Evolutionary conservation across 2,113 vertebrate species (phyloP).

Genomic region (Nothocercus nigrocapillus): DNA sequence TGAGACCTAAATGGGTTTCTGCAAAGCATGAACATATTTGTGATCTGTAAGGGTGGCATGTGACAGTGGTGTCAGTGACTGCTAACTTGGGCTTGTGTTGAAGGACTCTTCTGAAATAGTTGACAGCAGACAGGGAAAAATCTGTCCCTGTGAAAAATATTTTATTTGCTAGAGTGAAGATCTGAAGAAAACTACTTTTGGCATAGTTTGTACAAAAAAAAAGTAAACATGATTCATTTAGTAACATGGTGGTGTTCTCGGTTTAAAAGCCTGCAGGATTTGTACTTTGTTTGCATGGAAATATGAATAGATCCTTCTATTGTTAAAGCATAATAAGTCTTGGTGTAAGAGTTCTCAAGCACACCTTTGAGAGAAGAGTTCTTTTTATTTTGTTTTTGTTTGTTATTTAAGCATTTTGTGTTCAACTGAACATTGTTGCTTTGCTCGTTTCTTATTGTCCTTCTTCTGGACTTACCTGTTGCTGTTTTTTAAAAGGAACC

Average conservation of each 20-base stretch:
- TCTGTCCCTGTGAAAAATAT: not conserved
- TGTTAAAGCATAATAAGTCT: not conserved
- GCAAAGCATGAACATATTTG: not conserved
- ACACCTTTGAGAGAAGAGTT: not conserved
- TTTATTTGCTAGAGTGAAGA: not conserved
- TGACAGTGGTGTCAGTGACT: not conserved
- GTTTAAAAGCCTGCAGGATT: not conserved
- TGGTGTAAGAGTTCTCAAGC: not conserved
- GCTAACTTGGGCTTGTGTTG: not conserved
- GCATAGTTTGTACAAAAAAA: not conserved
- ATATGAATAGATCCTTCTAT: not conserved
- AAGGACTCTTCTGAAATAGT: slow-evolving; percentile 25
- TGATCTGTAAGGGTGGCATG: not conserved
- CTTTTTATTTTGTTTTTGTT: not conserved
- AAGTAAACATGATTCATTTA: not conserved
- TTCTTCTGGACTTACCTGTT: not conserved
- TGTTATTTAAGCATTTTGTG: not conserved
- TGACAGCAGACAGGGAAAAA: too few relatives aligned
- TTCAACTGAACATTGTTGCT: not conserved
- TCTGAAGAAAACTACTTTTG: not conserved
- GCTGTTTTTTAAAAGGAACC: slow-evolving; percentile 29
- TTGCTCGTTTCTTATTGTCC: slow-evolving; percentile 13
- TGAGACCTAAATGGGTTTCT: not conserved
- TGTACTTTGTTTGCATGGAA: not conserved
- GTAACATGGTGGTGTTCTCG: not conserved